Base-by-base conservation (phyloP, 2,888 invertebrate species). In the Neocrepidodera transversa region DNA sequence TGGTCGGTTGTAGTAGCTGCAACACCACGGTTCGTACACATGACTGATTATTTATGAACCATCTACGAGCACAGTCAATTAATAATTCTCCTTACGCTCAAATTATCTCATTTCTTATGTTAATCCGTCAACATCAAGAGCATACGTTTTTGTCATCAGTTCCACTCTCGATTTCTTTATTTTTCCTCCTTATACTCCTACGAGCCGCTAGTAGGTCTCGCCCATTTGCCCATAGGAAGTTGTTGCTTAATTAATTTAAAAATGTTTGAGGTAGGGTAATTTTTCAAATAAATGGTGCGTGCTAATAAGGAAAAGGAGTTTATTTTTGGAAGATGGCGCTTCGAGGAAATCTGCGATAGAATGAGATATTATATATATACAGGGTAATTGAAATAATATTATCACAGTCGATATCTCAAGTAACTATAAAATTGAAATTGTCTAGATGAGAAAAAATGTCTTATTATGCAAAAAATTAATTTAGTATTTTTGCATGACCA, bases 31-130 rank as follows among this genome's bases (percentile, higher is more conserved):
- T 40, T 48, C 52, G 50, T 64, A 64, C 68, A 65, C 60, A 60
- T 67, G 66, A 68, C 60, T 56, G 62, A 69, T 69, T 60, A 65
- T 57, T 62, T 52, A 56, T 55, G 62, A 62, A 59, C 60, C 66
- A 62, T 71, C 69, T 66, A 67, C 69, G 45, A 56, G 62, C 70
- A 47, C 55, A 55, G 45, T 60, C 60, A 50, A 70, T 72, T 71
- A 70, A 70, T 69, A 65, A 67, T 50, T 59, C 64, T 66, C 59
- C 58, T 58, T 57, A 51, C 36, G 66, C 64, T 63, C 60, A 65
- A 69, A 70, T 71, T 68, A 70, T 71, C 67, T 64, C 64, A 65
- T 68, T 70, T 62, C 66, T 57, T 65, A 67, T 64, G 67, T 56
- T 69, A 68, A 69, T 69, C 65, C 59, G 64, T 68, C 69, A 69